phyloP scores from a whole-genome alignment of 2,113 vertebrate genomes.

The Chaetorhynchus papuensis region DNA sequence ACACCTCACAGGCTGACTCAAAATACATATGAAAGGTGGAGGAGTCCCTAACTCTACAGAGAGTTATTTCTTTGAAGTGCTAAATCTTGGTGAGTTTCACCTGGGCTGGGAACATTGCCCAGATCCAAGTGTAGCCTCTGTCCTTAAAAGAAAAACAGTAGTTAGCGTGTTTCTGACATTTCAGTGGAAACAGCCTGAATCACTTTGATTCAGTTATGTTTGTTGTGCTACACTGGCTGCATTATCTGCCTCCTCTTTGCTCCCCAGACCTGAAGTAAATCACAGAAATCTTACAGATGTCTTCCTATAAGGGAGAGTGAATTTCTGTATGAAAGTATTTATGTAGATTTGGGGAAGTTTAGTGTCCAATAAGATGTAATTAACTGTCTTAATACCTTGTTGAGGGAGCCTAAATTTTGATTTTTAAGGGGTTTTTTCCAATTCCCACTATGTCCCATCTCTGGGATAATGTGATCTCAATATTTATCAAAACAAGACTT shows the following conservation, averaged over 20 bases:
- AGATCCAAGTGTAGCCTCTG: not conserved
- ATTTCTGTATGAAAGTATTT: not conserved
- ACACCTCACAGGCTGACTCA: not conserved
- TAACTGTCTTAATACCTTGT: not conserved
- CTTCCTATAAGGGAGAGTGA: not conserved
- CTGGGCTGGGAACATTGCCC: not conserved
- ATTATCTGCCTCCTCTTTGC: not conserved
- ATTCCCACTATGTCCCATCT: not conserved
- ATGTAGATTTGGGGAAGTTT: not conserved
- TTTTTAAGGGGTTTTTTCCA: not conserved
- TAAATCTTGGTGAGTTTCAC: not conserved
- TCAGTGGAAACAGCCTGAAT: not conserved
- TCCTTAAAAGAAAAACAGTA: not conserved
- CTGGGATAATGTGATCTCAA: not conserved
- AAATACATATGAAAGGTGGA: not conserved
- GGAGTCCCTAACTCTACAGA: not conserved
- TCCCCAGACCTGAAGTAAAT: not conserved
- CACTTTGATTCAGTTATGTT: not conserved
- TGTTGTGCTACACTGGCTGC: not conserved
- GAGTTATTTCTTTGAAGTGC: not conserved
- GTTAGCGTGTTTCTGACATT: not conserved
- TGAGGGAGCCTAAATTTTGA: not conserved
- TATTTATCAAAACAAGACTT: conserved; percentile 27
- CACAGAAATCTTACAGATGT: not conserved
- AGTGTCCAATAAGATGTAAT: not conserved